Base-by-base conservation (phyloP, 30 jellyfish, hydroid and myxozoan genomes). In the Hydra vulgaris region DNA sequence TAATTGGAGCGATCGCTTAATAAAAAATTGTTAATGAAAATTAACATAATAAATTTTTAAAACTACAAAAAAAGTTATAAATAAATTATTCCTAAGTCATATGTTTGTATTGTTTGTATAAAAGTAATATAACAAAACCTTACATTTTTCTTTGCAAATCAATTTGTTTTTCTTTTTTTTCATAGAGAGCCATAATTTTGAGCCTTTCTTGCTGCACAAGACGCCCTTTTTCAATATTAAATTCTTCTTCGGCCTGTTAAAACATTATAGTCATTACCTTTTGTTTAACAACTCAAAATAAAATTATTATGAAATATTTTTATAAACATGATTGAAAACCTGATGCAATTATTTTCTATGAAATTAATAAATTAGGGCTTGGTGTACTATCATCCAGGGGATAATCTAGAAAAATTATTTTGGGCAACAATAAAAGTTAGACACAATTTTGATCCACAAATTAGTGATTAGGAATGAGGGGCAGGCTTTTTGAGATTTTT, bases 201-300 rank as follows among this genome's bases (percentile, higher is more conserved):
- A 94, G 20, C 18, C 99, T 95, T 56, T 94, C 99, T 74, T 88
- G 97, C 68, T 94, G 99, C 26, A 94, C 99, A 27, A 94, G 87
- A 25, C 97, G 66, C 23, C 97, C 99, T 71, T 94, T 94, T 82
- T 94, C 99, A 26, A 94, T 94, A 77, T 94, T 88, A 84, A 88
- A 94, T 75, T 94, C 99, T 77, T 94, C 99, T 80, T 94, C 96
- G 53, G 99, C 97, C 99, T 94, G 25, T 25, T 16, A 21, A 56
- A 22, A 15, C 61, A 40, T 40, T 3, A 40, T 40, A 40, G 12
- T n/a, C n/a, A n/a, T n/a, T n/a, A n/a, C n/a, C n/a, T n/a, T n/a
- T n/a, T n/a, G n/a, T n/a, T n/a, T n/a, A n/a, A n/a, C n/a, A n/a
- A n/a, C n/a, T n/a, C n/a, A n/a, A n/a, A n/a, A n/a, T n/a, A n/a